Base-by-base conservation (phyloP, 2,113 vertebrate species). In the Naja naja region DNA sequence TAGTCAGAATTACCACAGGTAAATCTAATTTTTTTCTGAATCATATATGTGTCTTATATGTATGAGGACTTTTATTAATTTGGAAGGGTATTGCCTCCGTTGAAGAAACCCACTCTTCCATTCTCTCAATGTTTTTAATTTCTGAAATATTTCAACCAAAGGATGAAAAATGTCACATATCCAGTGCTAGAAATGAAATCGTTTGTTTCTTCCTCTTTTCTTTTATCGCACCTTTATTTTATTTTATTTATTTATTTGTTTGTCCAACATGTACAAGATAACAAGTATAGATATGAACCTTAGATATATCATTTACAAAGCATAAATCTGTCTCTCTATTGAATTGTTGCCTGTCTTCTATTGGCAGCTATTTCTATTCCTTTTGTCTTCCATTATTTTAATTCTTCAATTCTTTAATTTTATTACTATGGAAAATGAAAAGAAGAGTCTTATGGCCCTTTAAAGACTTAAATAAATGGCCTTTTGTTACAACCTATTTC, bases 1-100 rank as follows among this genome's bases (percentile, higher is more conserved):
- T 74, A 91, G 95, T 96, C 49, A 95, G 92, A 0, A 90, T 97
- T 27, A 89, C 95, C 58, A 91, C 45, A 91, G 93, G 47, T 93
- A 93, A 93, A 91, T 89, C 34, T 85, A 49, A 1, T n/a, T 39
- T 56, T 56, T 39, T 64, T 64, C 55, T 22, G 14, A 53, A 49
- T 49, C 34, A 30, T 14, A 30, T 30, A 56, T 43, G 18, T 30
- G 5, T 23, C 54, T 8, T 87, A 18, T 25, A 18, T 3, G 5
- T n/a, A 81, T 49, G 7, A 27, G 5, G 30, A 81, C 18, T 55
- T 11, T 52, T 8, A 39, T 34, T 58, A 45, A 47, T 12, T 58
- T 3, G 45, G 53, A 34, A 53, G 20, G 90, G 45, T 23, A 23
- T 14, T 30, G n/a, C 4, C 30, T 91, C 23, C 14, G 3, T 3